phyloP scores from a whole-genome alignment of 2,797 vertebrate genomes.

The Bovichtus variegatus region DNA sequence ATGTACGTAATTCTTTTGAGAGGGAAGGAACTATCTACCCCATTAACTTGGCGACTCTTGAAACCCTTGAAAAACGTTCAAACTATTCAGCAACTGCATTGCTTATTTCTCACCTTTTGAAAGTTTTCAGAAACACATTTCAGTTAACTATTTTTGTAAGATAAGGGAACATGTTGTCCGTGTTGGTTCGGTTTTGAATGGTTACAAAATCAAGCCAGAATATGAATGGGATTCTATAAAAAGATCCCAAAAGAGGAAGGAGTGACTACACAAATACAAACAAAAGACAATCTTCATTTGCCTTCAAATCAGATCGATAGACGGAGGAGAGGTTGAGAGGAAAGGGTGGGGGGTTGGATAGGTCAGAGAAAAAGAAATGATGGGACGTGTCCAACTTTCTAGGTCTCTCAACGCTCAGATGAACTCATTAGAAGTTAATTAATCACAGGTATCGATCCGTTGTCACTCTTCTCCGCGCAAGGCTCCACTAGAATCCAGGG shows the following conservation, averaged over 20 bases:
- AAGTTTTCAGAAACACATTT: no score
- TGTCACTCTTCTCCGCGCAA: constrained; percentile 78
- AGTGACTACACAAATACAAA: constrained; percentile 35
- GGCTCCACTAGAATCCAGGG: constrained; percentile 72
- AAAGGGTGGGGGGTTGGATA: constrained; percentile 6
- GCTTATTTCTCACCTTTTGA: no score
- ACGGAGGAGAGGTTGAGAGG: constrained; percentile 6
- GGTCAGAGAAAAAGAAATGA: constrained; percentile 59
- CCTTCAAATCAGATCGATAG: constrained; percentile 40
- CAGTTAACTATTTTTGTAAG: no score
- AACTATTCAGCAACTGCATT: no score
- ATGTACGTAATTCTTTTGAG: no score
- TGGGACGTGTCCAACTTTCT: constrained; percentile 79
- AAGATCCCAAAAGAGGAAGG: neutral
- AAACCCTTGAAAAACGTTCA: no score
- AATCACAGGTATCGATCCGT: constrained; percentile 86
- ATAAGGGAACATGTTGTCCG: no score
- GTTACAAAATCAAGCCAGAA: no score
- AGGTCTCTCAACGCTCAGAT: constrained; percentile 79
- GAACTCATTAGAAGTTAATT: constrained; percentile 90
- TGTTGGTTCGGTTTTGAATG: no score
- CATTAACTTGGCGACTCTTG: no score
- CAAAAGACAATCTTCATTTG: constrained; percentile 44
- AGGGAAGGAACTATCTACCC: no score
- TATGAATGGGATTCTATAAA: neutral